Conservation (phyloP, 2,888 invertebrate genomes). For the Clostera curtula region DNA sequence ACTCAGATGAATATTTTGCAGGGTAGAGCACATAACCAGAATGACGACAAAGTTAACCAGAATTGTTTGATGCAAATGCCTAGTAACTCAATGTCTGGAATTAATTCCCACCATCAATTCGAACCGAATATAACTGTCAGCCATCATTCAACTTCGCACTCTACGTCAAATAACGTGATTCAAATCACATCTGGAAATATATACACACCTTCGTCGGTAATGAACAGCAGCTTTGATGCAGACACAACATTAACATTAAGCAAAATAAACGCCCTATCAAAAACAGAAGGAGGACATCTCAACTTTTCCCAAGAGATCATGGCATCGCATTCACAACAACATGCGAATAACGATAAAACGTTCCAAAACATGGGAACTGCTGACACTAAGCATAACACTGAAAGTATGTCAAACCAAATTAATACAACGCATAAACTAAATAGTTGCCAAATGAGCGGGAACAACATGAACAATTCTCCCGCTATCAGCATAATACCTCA, state of each 20-base stretch:
- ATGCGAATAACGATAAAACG: slow-evolving; percentile 57
- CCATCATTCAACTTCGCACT: slow-evolving; percentile 53
- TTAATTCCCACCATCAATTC: slow-evolving; percentile 58
- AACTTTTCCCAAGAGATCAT: slow-evolving; percentile 68
- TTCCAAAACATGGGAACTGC: slow-evolving; percentile 59
- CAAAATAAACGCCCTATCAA: slow-evolving; percentile 64
- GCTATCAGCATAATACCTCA: slow-evolving; percentile 64
- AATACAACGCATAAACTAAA: slow-evolving; percentile 61
- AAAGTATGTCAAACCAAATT: slow-evolving; percentile 48
- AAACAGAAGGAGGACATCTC: slow-evolving; percentile 63
- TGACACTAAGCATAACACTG: slow-evolving; percentile 53
- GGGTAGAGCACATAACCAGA: slow-evolving; percentile 46
- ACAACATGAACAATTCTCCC: slow-evolving; percentile 47
- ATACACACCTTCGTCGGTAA: slow-evolving; percentile 53
- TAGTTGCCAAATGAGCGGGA: slow-evolving; percentile 61
- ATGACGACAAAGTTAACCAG: slow-evolving; percentile 53
- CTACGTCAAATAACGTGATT: slow-evolving; percentile 60
- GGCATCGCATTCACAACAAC: slow-evolving; percentile 64
- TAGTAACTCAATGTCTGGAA: slow-evolving; percentile 39
- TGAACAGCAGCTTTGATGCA: slow-evolving; percentile 60
- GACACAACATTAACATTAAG: slow-evolving; percentile 65
- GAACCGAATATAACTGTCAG: slow-evolving; percentile 52
- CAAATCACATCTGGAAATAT: slow-evolving; percentile 68
- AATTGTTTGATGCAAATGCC: slow-evolving; percentile 53
- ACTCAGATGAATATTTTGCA: slow-evolving; percentile 44